Base-by-base conservation (phyloP, 2,797 vertebrate species). In the Propithecus perrieri region DNA sequence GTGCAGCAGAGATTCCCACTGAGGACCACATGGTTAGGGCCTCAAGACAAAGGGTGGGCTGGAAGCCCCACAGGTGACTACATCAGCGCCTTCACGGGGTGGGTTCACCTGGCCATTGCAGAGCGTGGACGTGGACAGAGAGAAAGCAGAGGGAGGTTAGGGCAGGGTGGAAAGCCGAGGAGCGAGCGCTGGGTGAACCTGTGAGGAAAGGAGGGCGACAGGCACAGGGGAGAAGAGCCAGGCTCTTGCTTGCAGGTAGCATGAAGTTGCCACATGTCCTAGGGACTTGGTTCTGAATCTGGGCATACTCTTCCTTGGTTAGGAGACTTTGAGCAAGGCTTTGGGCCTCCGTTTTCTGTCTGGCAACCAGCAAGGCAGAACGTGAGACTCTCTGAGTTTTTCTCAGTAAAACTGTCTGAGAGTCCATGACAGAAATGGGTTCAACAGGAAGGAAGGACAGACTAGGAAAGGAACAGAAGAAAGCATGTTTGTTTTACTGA, bases 111-210 rank as follows among this genome's bases (percentile, higher is more conserved):
- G 48, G 2, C 15, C 50, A 22, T 57, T 38, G 20, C 4, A 41
- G 11, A 50, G 2, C 1, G 0, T n/a, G 12, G 4, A 33, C 5
- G 0, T 41, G 2, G 46, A 5, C 22, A 5, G 1, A 71, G 10
- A 22, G 35, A 71, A 79, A 76, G 15, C 0, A 1, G 75, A 26
- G 5, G 1, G 18, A 8, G 20, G 72, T 53, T 46, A 26, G 38
- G 17, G 14, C 11, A 57, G 24, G 28, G 3, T 1, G 0, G n/a
- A 81, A 50, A 94, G 17, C 48, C 22, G 46, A 7, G 2, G 22
- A 28, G 22, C 22, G 24, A 26, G 13, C 26, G 1, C 43, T 17
- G 0, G n/a, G 2, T 41, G 20, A 50, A 5, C 33, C 5, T 74
- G 14, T 3, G 4, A 38, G 35, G 10, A 61, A 81, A 71, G 1